Base-by-base conservation (phyloP, 2,797 vertebrate genomes). In the Poecilia picta region DNA sequence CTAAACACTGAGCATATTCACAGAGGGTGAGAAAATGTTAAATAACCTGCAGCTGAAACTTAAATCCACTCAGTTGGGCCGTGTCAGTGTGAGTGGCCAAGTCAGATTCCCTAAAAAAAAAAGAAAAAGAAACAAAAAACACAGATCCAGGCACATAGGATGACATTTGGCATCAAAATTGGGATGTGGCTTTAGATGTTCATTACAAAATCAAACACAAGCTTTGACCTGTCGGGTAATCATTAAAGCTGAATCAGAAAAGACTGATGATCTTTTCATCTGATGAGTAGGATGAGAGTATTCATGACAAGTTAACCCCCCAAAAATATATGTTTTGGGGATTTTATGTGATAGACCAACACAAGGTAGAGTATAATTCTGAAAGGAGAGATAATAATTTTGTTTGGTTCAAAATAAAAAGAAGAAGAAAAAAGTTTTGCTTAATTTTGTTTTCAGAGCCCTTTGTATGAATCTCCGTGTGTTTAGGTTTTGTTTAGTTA, bases 1-100 rank as follows among this genome's bases (percentile, higher is more conserved):
- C 70, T 81, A 81, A 85, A 89, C 82, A 88, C 79, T 12, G 78
- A 87, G 82, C 76, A 82, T 74, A 85, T 88, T 87, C 77, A 68
- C 45, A 77, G 57, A 25, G 8, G 55, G 31, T 55, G 68, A 87
- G 43, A 76, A 80, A 86, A 83, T 68, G 72, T 83, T 72, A 76
- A 73, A 45, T 62, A 75, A n/a, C 33, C 76, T 76, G 72, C 39
- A 51, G 71, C 41, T 73, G 62, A 74, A 75, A 84, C 12, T 13
- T 11, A 72, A 25, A 41, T 72, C 31, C 15, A n/a, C 23, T 15
- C 12, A 2, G 31, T 74, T 76, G 59, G 4, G 33, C 23, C 59
- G 25, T 55, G 53, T 45, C 31, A 46, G 31, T 73, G 57, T 78
- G 74, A 77, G 79, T 80, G 74, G 72, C 59, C 75, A 39, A 62